Evolutionary conservation across 2,888 invertebrate genomes (phyloP), one percentile per base, ranked within the genome.

Genomic region (Apodemia hepburni): DNA sequence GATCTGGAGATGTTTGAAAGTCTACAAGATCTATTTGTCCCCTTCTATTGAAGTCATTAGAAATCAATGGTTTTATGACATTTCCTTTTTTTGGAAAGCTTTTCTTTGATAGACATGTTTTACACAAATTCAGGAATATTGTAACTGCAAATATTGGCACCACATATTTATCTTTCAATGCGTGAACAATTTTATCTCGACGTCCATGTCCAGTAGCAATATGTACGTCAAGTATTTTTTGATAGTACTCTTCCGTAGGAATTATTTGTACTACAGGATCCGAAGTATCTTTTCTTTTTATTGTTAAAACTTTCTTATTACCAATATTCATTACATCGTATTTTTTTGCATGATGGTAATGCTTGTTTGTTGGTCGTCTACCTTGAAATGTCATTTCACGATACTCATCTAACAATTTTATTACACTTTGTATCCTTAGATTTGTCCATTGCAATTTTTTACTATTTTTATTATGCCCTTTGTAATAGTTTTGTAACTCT

Each of bases 131-230:
- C 22, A 22, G 22, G 22, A 22, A 22, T 22, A 22, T 22, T 22
- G 22, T 22, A 22, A 22, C 22, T 22, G 22, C 22, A 22, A 22
- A 22, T 2, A 22, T 22, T 22, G 22, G 22, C 22, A 22, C 22
- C 22, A 22, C 22, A 22, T 22, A 22, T 22, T 22, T 22, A n/a
- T 47, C 58, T 69, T 68, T 73, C 33, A 75, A 62, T 35, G 42
- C 49, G 22, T 69, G n/a, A 47, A 70, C 12, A 57, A 72, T 72
- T 73, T 71, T 73, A 63, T 75, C 75, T 4, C 73, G 69, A 0
- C 73, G 64, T 59, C 72, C 73, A 18, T 75, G 75, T 18, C 70
- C 71, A 0, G 68, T 68, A 12, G 68, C 66, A 49, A 67, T n/a
- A 66, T 75, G 75, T 9, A 64, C 45, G 2, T 74, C 71, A 5